Conservation (phyloP, 2,113 vertebrate genomes). For the Laticauda colubrina region DNA sequence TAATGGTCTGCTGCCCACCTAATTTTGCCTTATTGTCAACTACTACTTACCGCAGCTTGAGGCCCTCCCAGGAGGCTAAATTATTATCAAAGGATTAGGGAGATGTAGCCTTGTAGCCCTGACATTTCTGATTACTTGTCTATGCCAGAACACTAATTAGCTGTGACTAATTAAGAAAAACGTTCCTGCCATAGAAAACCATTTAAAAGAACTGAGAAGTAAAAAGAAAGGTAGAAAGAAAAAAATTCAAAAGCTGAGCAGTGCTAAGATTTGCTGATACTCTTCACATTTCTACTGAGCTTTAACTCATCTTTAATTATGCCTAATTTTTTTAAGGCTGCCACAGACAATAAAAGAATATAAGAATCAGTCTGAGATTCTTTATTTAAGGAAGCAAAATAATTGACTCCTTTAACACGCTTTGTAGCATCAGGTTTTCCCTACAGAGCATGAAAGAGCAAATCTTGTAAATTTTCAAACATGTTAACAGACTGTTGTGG, state of each 20-base stretch:
- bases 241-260: constrained; percentile 78
- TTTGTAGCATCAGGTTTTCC: constrained; percentile 26
- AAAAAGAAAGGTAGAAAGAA: constrained; percentile 62
- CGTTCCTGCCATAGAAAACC: constrained; percentile 83
- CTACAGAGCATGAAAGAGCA: constrained; percentile 34
- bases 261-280: constrained; percentile 75
- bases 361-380: constrained; percentile 40
- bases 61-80: constrained; percentile 87
- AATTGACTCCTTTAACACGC: constrained; percentile 44
- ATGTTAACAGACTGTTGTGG: constrained; percentile 20
- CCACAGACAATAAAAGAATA: constrained; percentile 44
- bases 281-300: constrained; percentile 74
- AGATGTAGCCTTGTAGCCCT: constrained; percentile 86
- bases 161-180: constrained; percentile 92
- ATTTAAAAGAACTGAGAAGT: constrained; percentile 82
- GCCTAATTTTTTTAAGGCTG: constrained; percentile 48
- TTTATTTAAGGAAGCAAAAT: constrained; percentile 23
- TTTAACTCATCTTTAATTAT: constrained; percentile 76
- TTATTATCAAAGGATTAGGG: constrained; percentile 91
- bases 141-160: constrained; percentile 90
- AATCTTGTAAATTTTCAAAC: constrained; percentile 33
- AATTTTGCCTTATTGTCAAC: constrained; percentile 88
- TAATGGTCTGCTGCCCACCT: constrained; percentile 89
- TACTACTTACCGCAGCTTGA: constrained; percentile 87
- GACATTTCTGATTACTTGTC: constrained; percentile 89